Evolutionary conservation across 2,888 invertebrate genomes (phyloP), one percentile per base, ranked within the genome.

Genomic region (Germaria angustata): DNA sequence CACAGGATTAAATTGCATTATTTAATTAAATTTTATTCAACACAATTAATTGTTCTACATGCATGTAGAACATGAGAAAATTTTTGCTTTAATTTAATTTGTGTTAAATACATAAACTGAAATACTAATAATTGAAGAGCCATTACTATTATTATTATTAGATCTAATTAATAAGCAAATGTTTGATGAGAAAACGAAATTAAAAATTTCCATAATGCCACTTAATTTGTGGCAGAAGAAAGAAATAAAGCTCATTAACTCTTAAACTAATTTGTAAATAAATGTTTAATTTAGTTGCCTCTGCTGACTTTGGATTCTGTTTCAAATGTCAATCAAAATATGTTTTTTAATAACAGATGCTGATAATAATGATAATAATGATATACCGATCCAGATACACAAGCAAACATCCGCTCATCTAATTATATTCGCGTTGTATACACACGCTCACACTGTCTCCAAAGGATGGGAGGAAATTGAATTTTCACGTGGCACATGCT

Each of bases 251-350:
- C 28, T 3, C 6, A 28, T 5, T 28, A 28, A 28, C 3, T 28
- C 6, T 22, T 22, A 0, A 22, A 17, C 1, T 46, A 4, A 17
- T 7, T 20, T 2, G 9, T 0, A 46, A 8, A 46, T 46, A 22
- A 15, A 22, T 41, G 13, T 39, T 41, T 11, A 17, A 34, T 22
- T 41, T n/a, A 17, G 22, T 49, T 68, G n/a, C 3, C 15, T 41
- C 4, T 59, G 4, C 20, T n/a, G 2, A 28, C 6, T 28, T 8
- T 2, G 17, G 2, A 49, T 9, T n/a, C 4, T 44, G n/a, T 41
- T 57, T 78, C 65, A 13, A 20, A 15, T 71, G 49, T 39, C 65
- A 78, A 78, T 78, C 71, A 65, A 55, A 65, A 39, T 63, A n/a
- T 57, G 34, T 55, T n/a, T 49, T 44, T 46, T 28, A 6, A n/a